Conservation (phyloP, 2,888 invertebrate genomes). For the Trissoscelio sp. region DNA sequence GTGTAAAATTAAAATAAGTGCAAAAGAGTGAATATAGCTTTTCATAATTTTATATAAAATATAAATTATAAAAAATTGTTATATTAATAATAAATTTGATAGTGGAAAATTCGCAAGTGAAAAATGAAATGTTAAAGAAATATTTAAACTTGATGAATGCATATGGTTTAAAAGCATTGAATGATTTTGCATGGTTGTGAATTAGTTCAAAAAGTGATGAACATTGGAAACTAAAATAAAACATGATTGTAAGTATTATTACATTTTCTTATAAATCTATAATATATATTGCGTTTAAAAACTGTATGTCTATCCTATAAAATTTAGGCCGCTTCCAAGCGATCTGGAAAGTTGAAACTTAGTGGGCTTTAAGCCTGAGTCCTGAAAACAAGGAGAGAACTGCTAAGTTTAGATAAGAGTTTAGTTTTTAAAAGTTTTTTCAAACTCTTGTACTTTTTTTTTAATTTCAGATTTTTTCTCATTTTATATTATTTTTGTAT, state of each 20-base stretch:
- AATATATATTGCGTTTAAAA: conserved; percentile 26
- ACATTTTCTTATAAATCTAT: background rate
- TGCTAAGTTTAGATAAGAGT: conserved; percentile 4
- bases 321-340: conserved; percentile 28
- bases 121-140: background rate
- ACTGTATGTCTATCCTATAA: conserved; percentile 27
- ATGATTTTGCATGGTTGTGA: background rate
- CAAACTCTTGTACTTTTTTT: too few relatives aligned
- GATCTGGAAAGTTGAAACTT: conserved; percentile 42
- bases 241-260: background rate
- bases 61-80: background rate
- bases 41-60: background rate
- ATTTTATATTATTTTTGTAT: too few relatives aligned
- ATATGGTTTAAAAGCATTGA: background rate
- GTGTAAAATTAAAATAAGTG: background rate
- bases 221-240: background rate
- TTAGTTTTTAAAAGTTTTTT: background rate
- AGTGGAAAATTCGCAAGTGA: background rate
- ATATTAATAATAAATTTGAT: background rate
- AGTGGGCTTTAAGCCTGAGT: conserved; percentile 25
- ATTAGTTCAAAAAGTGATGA: background rate
- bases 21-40: background rate
- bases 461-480: too few relatives aligned
- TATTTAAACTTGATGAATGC: too few relatives aligned
- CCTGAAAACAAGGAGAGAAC: conserved; percentile 43